These are phyloP conservation scores for Oncorhynchus clarkii DNA, from an alignment of 2,113 vertebrate species.

Conservation along the genomic window DNA sequence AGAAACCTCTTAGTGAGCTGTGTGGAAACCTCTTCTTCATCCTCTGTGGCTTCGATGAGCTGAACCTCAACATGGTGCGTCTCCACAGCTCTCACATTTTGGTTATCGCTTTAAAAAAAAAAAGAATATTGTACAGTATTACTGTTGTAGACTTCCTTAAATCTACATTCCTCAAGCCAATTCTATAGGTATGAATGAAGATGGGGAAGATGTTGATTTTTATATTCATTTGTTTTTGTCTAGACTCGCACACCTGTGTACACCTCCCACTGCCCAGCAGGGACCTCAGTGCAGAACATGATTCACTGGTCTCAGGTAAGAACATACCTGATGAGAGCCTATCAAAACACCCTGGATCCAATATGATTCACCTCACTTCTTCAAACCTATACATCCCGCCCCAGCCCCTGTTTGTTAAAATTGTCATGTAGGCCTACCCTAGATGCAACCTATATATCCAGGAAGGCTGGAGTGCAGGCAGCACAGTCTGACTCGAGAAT, in stretches of 20 bases:
- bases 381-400: too few species aligned
- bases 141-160: not conserved
- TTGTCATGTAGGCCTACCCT: too few species aligned
- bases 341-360: too few species aligned
- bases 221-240: slow-evolving; percentile 34
- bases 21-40: slow-evolving; percentile 85
- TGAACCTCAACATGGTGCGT: slow-evolving; percentile 87
- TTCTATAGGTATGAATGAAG: not conserved
- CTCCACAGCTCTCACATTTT: not conserved
- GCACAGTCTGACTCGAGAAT: too few species aligned
- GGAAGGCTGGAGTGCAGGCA: too few species aligned
- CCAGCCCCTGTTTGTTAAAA: too few species aligned
- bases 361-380: too few species aligned
- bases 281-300: slow-evolving; percentile 95
- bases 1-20: slow-evolving; percentile 66
- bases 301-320: slow-evolving; percentile 94
- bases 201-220: not conserved
- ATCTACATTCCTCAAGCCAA: not conserved
- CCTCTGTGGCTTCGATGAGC: slow-evolving; percentile 82
- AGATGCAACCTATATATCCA: too few species aligned
- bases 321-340: not conserved
- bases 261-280: slow-evolving; percentile 86
- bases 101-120: too few species aligned
- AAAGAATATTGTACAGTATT: not conserved
- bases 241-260: slow-evolving; percentile 92